Conservation (phyloP, 2,113 vertebrate genomes). For the Canis aureus region DNA sequence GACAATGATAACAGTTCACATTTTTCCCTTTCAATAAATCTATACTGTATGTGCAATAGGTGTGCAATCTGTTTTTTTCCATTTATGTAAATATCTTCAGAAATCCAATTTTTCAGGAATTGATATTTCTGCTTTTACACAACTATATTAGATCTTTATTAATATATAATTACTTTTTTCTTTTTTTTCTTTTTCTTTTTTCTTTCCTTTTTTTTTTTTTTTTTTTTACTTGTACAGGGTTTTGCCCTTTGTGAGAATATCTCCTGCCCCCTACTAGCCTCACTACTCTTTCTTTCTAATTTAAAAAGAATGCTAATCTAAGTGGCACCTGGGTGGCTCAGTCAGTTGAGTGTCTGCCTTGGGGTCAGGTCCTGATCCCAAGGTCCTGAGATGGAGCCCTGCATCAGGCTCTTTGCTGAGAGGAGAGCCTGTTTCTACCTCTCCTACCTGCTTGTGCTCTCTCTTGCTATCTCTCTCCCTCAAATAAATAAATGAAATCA, state of each 20-base stretch:
- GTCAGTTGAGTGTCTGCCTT: too few relatives aligned
- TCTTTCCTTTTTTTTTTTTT: conserved; percentile 15
- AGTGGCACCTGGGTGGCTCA: too few relatives aligned
- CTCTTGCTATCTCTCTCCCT: too few relatives aligned
- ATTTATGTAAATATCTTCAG: conserved; percentile 44
- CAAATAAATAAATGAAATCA: too few relatives aligned
- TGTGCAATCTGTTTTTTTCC: neutral
- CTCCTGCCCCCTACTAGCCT: neutral
- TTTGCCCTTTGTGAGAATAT: neutral
- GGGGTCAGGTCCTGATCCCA: too few relatives aligned
- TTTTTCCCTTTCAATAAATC: conserved; percentile 60
- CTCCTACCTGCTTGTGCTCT: too few relatives aligned
- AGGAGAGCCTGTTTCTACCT: too few relatives aligned
- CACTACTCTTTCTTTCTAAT: neutral
- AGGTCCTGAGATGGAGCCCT: too few relatives aligned
- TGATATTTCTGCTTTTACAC: conserved; percentile 55
- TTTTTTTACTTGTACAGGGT: neutral
- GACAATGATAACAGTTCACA: conserved; percentile 47
- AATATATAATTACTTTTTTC: neutral
- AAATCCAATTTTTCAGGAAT: conserved; percentile 47
- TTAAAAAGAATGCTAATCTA: neutral
- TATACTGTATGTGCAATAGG: neutral
- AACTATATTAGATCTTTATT: conserved; percentile 16
- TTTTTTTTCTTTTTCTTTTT: conserved; percentile 34
- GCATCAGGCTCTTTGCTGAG: too few relatives aligned